phyloP scores from a whole-genome alignment of 2,888 invertebrate species.

The Creontiades dilutus region DNA sequence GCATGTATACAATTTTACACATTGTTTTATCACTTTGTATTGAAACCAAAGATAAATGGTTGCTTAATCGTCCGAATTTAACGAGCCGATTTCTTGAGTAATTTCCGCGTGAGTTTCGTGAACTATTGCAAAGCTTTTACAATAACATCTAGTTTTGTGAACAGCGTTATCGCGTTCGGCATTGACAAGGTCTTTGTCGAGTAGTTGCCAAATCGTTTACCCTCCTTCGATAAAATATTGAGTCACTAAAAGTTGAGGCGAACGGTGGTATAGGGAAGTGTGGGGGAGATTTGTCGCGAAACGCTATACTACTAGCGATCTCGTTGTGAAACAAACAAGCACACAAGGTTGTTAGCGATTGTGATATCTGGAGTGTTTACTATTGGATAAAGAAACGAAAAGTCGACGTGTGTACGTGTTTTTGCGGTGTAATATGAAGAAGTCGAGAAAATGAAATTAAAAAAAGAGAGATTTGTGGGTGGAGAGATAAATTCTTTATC shows the following conservation, averaged over 20 bases:
- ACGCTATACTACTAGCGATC: not conserved
- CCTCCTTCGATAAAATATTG: not conserved
- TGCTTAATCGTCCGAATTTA: too few species aligned
- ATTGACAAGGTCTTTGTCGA: constrained; percentile 55
- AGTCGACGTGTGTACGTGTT: not conserved
- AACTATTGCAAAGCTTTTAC: too few species aligned
- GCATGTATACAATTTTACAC: too few species aligned
- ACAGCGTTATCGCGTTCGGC: not conserved
- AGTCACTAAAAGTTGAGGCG: constrained; percentile 1
- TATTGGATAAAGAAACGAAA: not conserved
- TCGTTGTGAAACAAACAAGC: not conserved
- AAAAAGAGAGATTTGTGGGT: not conserved
- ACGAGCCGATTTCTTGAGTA: too few species aligned
- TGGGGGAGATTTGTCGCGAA: not conserved
- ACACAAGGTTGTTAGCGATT: not conserved
- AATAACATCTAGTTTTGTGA: too few species aligned
- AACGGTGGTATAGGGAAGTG: constrained; percentile 15
- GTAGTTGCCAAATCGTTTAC: not conserved
- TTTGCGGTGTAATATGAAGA: not conserved
- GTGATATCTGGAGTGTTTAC: constrained; percentile 3
- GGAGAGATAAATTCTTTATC: constrained; percentile 9
- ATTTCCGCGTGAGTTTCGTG: too few species aligned
- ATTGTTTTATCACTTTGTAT: too few species aligned
- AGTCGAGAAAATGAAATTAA: not conserved
- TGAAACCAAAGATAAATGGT: too few species aligned